Base-by-base conservation (phyloP, 2,888 invertebrate species). In the Rhodophaea formosa region DNA sequence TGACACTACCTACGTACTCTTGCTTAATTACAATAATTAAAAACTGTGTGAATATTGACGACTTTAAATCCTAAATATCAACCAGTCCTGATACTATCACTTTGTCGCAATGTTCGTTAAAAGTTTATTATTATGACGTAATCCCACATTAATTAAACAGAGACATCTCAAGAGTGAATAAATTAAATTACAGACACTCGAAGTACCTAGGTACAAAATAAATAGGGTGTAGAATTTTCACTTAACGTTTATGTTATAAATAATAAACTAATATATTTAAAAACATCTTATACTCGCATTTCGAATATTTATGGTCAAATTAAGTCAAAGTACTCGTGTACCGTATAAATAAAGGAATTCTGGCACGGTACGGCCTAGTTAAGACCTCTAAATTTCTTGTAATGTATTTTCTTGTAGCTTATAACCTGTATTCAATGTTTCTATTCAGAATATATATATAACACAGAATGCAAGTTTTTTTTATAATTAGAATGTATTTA, bases 131-230 rank as follows among this genome's bases (percentile, higher is more conserved):
- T 30, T 30, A 32, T 49, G 49, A 49, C 32, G 49, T 49, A 32
- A 49, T 49, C 29, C 14, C n/a, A 29, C n/a, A 32, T 49, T 49
- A 49, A 49, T 49, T 49, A 49, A 49, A 49, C 49, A 32, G 30
- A 49, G 49, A 32, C 49, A 49, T 49, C 49, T 49, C n/a, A 23
- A 30, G 14, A 15, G 32, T 30, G 49, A 49, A 49, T 49, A 49
- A 32, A 49, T 49, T 49, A 49, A 46, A 32, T 15, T 47, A 47
- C 14, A 47, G 15, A 32, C 49, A 49, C 49, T 49, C 15, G 32
- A 32, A 39, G 10, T 39, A n/a, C n/a, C n/a, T n/a, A 23, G 5
- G 5, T 23, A 39, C 39, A 39, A 39, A 39, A 39, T 39, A 39
- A 12, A 39, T 39, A 12, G 39, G 12, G 39, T n/a, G n/a, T 12